Evolutionary conservation across 2,888 invertebrate species (phyloP).

Genomic region (Tenthredo notha): DNA sequence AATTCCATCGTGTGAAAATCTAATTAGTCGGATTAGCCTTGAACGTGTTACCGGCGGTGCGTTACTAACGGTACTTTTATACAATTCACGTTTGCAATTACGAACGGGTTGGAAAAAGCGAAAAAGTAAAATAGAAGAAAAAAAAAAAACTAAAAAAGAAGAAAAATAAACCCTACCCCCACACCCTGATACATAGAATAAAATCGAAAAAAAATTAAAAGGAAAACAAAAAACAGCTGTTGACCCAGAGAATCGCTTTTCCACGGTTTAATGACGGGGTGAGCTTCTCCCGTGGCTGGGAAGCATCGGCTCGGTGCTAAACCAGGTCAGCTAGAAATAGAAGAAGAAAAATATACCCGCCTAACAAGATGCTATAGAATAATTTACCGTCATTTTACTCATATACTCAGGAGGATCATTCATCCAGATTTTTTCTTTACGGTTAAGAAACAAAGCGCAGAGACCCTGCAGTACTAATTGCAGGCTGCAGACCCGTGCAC

Average conservation of each 20-base stretch:
- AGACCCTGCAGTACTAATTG: conserved; percentile 4
- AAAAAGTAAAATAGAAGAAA: conserved; percentile 48
- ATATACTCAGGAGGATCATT: conserved; percentile 11
- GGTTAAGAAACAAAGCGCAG: not conserved
- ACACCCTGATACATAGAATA: too few relatives aligned
- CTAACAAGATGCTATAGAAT: conserved; percentile 49
- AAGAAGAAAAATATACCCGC: conserved; percentile 21
- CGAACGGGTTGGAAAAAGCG: conserved; percentile 51
- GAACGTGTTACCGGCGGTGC: conserved; percentile 42
- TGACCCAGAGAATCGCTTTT: conserved; percentile 49
- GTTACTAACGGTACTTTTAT: conserved; percentile 55
- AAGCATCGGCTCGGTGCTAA: conserved; percentile 17
- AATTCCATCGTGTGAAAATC: conserved; percentile 49
- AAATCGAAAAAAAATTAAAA: conserved; percentile 26
- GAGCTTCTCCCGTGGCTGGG: conserved; percentile 37
- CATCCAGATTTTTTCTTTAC: conserved; percentile 15
- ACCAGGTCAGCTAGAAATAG: conserved; percentile 33
- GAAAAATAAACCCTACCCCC: conserved; percentile 13
- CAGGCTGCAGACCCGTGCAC: not conserved
- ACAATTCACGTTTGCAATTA: conserved; percentile 51
- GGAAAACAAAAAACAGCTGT: conserved; percentile 30
- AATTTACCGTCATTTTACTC: conserved; percentile 8
- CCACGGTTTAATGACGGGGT: conserved; percentile 29
- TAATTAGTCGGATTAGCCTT: conserved; percentile 50
- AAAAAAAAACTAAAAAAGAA: conserved; percentile 23